Evolutionary conservation across 2,797 vertebrate species (phyloP), one percentile per base, ranked within the genome.

Genomic region (Hyperoplus lanceolatus): DNA sequence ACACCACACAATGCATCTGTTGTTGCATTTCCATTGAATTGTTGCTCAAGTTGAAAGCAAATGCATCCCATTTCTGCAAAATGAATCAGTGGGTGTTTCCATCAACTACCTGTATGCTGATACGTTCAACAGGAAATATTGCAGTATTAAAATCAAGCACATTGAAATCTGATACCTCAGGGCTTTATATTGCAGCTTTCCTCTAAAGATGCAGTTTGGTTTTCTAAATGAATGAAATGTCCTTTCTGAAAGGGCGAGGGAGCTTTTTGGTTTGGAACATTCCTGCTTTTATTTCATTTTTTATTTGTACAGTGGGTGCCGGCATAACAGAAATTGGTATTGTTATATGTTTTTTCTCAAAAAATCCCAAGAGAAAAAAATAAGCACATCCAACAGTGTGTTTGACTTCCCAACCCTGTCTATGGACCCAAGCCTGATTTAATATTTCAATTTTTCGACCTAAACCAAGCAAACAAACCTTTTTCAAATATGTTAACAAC

Each of bases 1-100:
- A 39, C 45, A 8, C 55, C 6, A 58, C 43, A 92, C 90, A 91
- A 83, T 85, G 77, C 1, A 11, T 38, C 75, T 68, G 41, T 85
- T 84, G 84, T 90, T 82, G 36, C 43, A 38, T 56, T 70, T 75
- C 51, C 42, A 75, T 10, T 5, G 11, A 51, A 79, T 62, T 77
- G 64, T 55, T 42, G 5, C 49, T 69, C 48, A 63, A 15, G 45
- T 15, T 73, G 59, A 29, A 6, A 36, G 2, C 45, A 29, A 21
- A 48, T 64, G 53, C 50, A 36, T 6, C 14, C 70, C 5, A 71
- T 71, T 38, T 80, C 39, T 71, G 54, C 41, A 49, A 60, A 81
- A 65, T 9, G 0, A 60, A 77, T 36, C 10, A 12, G 4, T 11
- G 11, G 15, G 1, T 13, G n/a, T 11, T 61, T 72, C 4, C 45